A percentile compares a stretch with the other conserved stretches of the same genome.
phyloP scores from a whole-genome alignment of 2,888 invertebrate species.

The Mythimna albipuncta region DNA sequence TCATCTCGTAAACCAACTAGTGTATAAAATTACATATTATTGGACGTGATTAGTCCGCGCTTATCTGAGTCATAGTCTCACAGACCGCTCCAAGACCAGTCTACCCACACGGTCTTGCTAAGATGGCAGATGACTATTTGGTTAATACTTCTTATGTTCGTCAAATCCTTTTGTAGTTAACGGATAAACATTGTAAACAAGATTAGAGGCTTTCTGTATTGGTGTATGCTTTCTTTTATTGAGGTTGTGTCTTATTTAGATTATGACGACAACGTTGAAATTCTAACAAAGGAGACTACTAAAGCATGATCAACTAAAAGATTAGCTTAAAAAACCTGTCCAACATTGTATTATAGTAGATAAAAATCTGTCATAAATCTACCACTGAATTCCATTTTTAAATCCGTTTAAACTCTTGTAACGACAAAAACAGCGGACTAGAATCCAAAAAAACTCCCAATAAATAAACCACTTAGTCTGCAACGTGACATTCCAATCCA shows the following conservation, averaged over 20 bases:
- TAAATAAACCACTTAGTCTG: conserved; percentile 48
- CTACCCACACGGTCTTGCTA: conserved; percentile 72
- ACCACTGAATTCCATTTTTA: background rate
- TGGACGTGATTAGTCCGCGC: conserved; percentile 54
- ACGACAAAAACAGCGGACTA: conserved; percentile 26
- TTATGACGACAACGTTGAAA: conserved; percentile 1
- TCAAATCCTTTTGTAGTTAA: conserved; percentile 57
- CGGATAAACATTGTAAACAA: conserved; percentile 54
- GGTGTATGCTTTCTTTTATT: conserved; percentile 36
- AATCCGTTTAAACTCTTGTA: conserved; percentile 1
- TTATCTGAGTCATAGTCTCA: conserved; percentile 69
- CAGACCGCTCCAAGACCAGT: conserved; percentile 66
- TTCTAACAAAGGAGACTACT: background rate
- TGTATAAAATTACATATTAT: conserved; percentile 64
- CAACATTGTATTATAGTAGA: background rate
- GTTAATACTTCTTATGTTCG: conserved; percentile 70
- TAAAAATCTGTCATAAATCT: background rate
- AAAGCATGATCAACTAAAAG: background rate
- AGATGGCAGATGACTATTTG: conserved; percentile 64
- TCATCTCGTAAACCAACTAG: conserved; percentile 55
- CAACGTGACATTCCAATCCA: conserved; percentile 62
- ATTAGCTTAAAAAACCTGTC: background rate
- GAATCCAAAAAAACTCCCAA: conserved; percentile 26
- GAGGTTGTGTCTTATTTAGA: conserved; percentile 1
- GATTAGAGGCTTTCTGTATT: conserved; percentile 41